Conservation (phyloP, 2,888 invertebrate species). For the Sericinus montela region DNA sequence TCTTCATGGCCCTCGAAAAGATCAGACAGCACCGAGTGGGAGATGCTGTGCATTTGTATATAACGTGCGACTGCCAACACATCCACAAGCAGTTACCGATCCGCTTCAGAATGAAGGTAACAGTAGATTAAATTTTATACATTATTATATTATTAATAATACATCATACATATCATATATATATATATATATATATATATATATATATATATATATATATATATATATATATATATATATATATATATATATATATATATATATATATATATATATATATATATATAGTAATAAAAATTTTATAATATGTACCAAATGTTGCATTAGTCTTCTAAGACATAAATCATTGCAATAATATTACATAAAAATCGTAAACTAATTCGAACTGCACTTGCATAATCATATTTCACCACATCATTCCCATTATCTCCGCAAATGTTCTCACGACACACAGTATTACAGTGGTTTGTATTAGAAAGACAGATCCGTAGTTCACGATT, state of each 20-base stretch:
- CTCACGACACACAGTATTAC: constrained; percentile 13
- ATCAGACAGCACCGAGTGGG: constrained; percentile 50
- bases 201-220: too few species aligned
- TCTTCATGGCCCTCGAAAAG: constrained; percentile 47
- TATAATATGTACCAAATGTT: too few species aligned
- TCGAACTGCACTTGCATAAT: constrained; percentile 3
- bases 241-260: too few species aligned
- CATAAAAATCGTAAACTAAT: background rate
- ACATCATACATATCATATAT: too few species aligned
- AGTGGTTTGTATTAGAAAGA: background rate
- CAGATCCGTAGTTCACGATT: background rate
- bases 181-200: too few species aligned
- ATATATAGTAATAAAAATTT: too few species aligned
- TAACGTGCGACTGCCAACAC: constrained; percentile 55
- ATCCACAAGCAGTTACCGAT: constrained; percentile 63
- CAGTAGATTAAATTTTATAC: constrained; percentile 16
- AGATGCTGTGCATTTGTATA: constrained; percentile 59
- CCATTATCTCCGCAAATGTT: constrained; percentile 6
- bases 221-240: too few species aligned
- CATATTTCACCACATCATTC: constrained; percentile 8
- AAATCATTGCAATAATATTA: too few species aligned
- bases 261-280: too few species aligned
- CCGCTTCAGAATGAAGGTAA: constrained; percentile 75
- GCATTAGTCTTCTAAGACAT: too few species aligned
- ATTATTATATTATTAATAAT: background rate